Conservation (phyloP, 2,888 invertebrate species). For the Tridacna crocea region DNA sequence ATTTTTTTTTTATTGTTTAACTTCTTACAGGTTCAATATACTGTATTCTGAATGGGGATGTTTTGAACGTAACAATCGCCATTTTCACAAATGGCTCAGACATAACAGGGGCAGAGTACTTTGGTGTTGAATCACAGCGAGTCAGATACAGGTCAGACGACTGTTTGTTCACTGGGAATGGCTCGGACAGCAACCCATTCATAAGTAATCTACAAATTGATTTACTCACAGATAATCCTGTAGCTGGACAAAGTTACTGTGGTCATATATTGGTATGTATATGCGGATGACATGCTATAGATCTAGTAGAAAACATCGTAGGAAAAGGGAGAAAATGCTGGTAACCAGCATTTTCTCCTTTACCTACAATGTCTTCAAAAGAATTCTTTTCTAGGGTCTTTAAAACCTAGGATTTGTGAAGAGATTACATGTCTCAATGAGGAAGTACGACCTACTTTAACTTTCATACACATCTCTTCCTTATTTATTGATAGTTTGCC, state of each 20-base stretch:
- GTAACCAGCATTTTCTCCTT: too few species aligned
- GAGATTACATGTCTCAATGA: too few species aligned
- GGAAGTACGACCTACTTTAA: too few species aligned
- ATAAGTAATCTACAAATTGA: background rate
- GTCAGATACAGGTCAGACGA: background rate
- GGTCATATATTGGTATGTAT: conserved; percentile 19
- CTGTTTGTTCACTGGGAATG: conserved; percentile 20
- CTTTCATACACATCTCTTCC: too few species aligned
- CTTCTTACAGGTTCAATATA: conserved; percentile 14
- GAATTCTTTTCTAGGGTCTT: too few species aligned
- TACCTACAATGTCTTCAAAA: too few species aligned
- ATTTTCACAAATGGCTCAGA: conserved; percentile 21
- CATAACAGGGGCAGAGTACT: conserved; percentile 1
- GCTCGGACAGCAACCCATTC: conserved; percentile 21
- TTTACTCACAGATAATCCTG: background rate
- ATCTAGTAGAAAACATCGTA: background rate
- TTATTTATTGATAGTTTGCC: too few species aligned
- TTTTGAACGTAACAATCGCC: conserved; percentile 19
- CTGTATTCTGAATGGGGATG: background rate
- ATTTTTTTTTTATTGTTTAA: background rate
- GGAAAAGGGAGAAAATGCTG: too few species aligned
- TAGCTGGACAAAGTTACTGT: background rate
- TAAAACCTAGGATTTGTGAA: too few species aligned
- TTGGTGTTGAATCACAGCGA: background rate
- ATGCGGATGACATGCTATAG: too few species aligned